Evolutionary conservation across 2,888 invertebrate species (phyloP).

Genomic region (Meiosimyza platycephala): DNA sequence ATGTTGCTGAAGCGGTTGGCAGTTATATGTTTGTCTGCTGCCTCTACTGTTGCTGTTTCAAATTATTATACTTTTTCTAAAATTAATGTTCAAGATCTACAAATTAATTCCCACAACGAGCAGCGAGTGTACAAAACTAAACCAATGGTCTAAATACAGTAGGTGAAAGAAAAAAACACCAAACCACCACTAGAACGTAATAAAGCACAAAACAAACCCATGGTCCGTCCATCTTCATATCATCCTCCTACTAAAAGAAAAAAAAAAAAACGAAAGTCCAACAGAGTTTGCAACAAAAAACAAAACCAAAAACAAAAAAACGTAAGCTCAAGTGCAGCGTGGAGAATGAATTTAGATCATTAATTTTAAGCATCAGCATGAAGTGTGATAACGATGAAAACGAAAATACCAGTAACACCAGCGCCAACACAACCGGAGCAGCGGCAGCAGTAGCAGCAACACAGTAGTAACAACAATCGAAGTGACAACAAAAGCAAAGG

Average conservation of each 20-base stretch:
- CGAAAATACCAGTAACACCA: not conserved
- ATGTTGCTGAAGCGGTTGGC: constrained; percentile 1
- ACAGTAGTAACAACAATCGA: constrained; percentile 6
- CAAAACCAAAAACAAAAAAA: not conserved
- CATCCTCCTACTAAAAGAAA: constrained; percentile 33
- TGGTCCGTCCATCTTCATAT: not conserved
- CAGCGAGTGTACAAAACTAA: constrained; percentile 5
- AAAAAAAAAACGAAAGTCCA: no score
- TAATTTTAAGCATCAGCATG: constrained; percentile 27
- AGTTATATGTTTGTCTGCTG: no score
- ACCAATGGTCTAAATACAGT: not conserved
- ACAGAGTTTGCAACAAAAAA: constrained; percentile 2
- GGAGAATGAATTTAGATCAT: constrained; percentile 23
- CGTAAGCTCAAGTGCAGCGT: not conserved
- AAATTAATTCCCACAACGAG: constrained; percentile 34
- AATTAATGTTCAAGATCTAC: constrained; percentile 35
- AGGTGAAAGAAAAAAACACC: no score
- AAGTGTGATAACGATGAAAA: constrained; percentile 29
- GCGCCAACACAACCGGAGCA: not conserved
- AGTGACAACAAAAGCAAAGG: not conserved
- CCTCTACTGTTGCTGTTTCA: not conserved
- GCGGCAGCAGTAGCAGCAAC: not conserved
- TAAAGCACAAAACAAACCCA: not conserved
- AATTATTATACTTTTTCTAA: constrained; percentile 23
- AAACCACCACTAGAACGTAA: no score